Conservation (phyloP, 2,113 vertebrate species). For the Tauraco erythrolophus region DNA sequence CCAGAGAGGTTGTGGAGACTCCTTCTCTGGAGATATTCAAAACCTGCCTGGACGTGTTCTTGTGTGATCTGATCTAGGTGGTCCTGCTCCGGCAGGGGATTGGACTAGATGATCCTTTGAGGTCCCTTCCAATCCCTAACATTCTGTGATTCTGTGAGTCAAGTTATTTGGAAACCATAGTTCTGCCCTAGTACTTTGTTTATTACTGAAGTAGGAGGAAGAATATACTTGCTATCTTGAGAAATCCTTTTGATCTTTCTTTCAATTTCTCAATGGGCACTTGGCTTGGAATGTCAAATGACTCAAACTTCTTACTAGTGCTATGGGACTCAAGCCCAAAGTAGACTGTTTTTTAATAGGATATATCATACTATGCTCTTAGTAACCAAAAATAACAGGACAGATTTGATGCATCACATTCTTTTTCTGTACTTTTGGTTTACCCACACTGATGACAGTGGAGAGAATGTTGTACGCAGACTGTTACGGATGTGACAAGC, state of each 20-base stretch:
- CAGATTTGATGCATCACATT: background rate
- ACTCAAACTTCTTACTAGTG: background rate
- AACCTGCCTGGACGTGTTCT: too few relatives aligned
- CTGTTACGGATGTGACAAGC: background rate
- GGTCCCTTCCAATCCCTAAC: too few relatives aligned
- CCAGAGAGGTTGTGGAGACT: too few relatives aligned
- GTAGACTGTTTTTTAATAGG: background rate
- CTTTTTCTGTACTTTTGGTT: background rate
- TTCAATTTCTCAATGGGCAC: background rate
- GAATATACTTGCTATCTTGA: background rate
- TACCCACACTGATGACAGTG: background rate
- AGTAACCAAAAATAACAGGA: background rate
- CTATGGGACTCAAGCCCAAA: background rate
- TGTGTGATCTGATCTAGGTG: too few relatives aligned
- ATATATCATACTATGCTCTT: background rate
- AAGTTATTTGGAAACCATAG: background rate
- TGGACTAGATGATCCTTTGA: too few relatives aligned
- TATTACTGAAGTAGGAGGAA: background rate
- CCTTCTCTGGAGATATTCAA: too few relatives aligned
- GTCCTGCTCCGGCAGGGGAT: too few relatives aligned
- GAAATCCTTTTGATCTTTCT: background rate
- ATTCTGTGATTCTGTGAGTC: too few relatives aligned
- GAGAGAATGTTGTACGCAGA: background rate
- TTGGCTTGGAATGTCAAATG: background rate
- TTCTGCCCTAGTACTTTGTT: background rate